Conservation (phyloP, 2,888 invertebrate genomes). For the Cancer borealis region DNA sequence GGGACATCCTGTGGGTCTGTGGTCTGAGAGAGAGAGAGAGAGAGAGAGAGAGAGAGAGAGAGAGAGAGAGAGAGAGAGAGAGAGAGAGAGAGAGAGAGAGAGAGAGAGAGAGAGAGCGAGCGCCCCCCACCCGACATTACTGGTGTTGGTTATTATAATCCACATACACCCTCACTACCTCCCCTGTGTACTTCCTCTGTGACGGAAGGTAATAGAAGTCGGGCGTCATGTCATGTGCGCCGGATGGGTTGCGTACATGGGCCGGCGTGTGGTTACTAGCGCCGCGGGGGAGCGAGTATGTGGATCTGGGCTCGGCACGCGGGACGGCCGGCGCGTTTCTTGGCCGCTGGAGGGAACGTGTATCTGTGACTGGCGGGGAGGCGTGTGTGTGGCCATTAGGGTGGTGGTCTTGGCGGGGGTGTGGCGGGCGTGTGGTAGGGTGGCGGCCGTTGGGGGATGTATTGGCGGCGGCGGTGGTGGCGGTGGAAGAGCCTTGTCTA, state of each 20-base stretch:
- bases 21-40: too few relatives aligned
- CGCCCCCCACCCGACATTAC: neutral
- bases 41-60: neutral
- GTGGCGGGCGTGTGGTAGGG: neutral
- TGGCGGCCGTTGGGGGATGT: constrained; percentile 73
- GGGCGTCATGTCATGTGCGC: constrained; percentile 83
- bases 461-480: constrained; percentile 28
- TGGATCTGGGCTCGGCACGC: constrained; percentile 80
- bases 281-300: constrained; percentile 89
- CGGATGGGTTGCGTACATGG: constrained; percentile 72
- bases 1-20: too few relatives aligned
- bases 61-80: too few relatives aligned
- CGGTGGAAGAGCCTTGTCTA: constrained; percentile 48
- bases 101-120: too few relatives aligned
- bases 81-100: too few relatives aligned
- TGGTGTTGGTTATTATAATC: constrained; percentile 85
- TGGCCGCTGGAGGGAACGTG: constrained; percentile 85
- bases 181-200: constrained; percentile 95
- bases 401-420: neutral
- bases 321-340: constrained; percentile 78
- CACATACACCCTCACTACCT: constrained; percentile 91
- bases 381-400: constrained; percentile 59
- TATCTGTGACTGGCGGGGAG: constrained; percentile 81
- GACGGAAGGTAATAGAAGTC: constrained; percentile 98
- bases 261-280: constrained; percentile 55